A percentile compares a stretch with the other conserved stretches of the same genome.
Conservation (phyloP, 2,888 invertebrate species). For the Drosophila rellima region DNA sequence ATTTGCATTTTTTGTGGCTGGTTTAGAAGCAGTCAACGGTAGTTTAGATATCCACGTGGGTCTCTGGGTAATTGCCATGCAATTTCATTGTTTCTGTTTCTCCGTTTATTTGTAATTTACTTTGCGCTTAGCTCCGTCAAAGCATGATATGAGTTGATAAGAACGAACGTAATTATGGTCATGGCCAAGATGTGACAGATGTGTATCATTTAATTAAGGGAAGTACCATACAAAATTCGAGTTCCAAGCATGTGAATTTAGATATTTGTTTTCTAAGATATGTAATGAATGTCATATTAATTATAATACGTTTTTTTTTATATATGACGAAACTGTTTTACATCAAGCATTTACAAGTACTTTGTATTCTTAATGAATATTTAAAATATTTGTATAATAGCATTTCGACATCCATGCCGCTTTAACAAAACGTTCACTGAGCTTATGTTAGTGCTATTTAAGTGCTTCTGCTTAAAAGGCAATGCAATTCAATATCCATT, state of each 20-base stretch:
- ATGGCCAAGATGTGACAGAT: conserved; percentile 26
- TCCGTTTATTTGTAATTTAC: conserved; percentile 32
- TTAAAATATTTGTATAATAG: background rate
- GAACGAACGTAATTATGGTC: conserved; percentile 13
- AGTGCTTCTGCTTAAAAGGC: conserved; percentile 10
- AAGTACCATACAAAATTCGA: conserved; percentile 7
- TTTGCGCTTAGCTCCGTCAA: conserved; percentile 44
- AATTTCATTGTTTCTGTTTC: conserved; percentile 55
- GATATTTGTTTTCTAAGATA: background rate
- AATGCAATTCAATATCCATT: conserved; percentile 24
- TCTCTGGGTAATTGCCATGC: conserved; percentile 66
- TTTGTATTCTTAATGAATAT: background rate
- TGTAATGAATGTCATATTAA: conserved; percentile 1
- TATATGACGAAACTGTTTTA: background rate
- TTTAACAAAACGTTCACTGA: background rate
- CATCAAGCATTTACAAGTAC: background rate
- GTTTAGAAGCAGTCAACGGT: conserved; percentile 21
- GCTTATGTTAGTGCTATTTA: background rate
- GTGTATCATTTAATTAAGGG: conserved; percentile 22
- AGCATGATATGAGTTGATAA: conserved; percentile 44
- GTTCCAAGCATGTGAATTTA: background rate
- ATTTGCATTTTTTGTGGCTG: conserved; percentile 19
- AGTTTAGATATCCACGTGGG: conserved; percentile 24
- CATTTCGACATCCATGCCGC: background rate
- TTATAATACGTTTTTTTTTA: background rate